Conservation (phyloP, 2,888 invertebrate genomes). For the Tenthredo scrophulariae region DNA sequence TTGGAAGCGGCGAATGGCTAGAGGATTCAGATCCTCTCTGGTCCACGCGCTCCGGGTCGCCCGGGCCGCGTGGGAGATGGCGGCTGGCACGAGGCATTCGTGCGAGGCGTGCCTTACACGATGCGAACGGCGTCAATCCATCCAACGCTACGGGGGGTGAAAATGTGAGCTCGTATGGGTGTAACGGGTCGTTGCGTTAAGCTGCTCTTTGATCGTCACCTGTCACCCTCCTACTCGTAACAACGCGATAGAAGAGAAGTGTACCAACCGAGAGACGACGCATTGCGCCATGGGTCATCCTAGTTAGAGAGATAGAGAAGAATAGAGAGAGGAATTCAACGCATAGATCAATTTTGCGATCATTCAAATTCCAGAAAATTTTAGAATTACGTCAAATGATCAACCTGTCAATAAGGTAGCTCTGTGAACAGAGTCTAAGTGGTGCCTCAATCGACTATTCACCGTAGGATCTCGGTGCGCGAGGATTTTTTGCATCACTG, state of each 20-base stretch:
- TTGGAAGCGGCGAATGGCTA: conserved; percentile 32
- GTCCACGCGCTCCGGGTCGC: conserved; percentile 63
- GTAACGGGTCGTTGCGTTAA: conserved; percentile 74
- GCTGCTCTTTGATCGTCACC: conserved; percentile 74
- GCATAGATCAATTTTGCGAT: background rate
- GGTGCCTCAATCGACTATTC: too few species aligned
- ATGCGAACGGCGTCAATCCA: conserved; percentile 76
- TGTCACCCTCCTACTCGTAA: conserved; percentile 65
- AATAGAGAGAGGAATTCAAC: conserved; percentile 48
- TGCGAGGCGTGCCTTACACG: conserved; percentile 76
- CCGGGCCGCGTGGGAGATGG: conserved; percentile 78
- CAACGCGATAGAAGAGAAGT: background rate
- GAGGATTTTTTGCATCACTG: background rate
- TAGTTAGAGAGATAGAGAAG: conserved; percentile 37
- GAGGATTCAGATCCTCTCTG: conserved; percentile 45
- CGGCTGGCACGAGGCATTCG: conserved; percentile 76
- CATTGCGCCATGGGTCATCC: conserved; percentile 32
- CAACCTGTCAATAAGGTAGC: too few species aligned
- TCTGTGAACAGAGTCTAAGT: too few species aligned
- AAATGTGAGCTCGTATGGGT: conserved; percentile 66
- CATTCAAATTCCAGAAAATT: background rate
- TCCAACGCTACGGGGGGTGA: conserved; percentile 76
- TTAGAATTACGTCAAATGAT: too few species aligned
- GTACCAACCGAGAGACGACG: background rate
- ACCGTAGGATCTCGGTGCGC: background rate